phyloP scores from a whole-genome alignment of 2,888 invertebrate genomes.

The Lypha dubia region DNA sequence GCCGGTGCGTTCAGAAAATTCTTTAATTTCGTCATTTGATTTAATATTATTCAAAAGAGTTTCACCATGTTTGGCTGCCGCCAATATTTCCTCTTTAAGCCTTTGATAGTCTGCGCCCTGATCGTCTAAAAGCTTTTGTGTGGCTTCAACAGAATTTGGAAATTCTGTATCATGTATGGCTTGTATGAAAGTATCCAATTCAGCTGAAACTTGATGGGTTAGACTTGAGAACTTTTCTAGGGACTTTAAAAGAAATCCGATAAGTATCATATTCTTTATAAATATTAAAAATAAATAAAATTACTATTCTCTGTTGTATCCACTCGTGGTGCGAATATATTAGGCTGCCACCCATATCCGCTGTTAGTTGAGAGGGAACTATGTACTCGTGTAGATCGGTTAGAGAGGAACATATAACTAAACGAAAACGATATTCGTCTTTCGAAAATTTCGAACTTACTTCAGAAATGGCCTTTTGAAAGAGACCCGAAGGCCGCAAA shows the following conservation, averaged over 20 bases:
- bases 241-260: constrained; percentile 86
- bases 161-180: constrained; percentile 95
- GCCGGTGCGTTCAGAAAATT: constrained; percentile 88
- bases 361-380: constrained; percentile 92
- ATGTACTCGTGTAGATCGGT: constrained; percentile 94
- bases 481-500: constrained; percentile 94
- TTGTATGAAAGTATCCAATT: constrained; percentile 93
- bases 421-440: constrained; percentile 95
- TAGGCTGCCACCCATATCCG: constrained; percentile 94
- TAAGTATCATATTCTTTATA: background rate
- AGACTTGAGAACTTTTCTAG: constrained; percentile 97
- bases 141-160: constrained; percentile 96
- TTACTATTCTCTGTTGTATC: constrained; percentile 96
- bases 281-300: background rate
- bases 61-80: constrained; percentile 95
- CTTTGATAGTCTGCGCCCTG: constrained; percentile 89
- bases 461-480: constrained; percentile 98
- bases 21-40: constrained; percentile 85
- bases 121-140: constrained; percentile 92
- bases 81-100: constrained; percentile 90
- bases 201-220: constrained; percentile 94
- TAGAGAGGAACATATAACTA: constrained; percentile 92
- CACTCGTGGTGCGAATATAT: constrained; percentile 97
- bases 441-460: constrained; percentile 93
- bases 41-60: constrained; percentile 90